These are phyloP conservation scores for Eupithecia tripunctaria DNA, from an alignment of 2,888 invertebrate species.

Conservation along the genomic window DNA sequence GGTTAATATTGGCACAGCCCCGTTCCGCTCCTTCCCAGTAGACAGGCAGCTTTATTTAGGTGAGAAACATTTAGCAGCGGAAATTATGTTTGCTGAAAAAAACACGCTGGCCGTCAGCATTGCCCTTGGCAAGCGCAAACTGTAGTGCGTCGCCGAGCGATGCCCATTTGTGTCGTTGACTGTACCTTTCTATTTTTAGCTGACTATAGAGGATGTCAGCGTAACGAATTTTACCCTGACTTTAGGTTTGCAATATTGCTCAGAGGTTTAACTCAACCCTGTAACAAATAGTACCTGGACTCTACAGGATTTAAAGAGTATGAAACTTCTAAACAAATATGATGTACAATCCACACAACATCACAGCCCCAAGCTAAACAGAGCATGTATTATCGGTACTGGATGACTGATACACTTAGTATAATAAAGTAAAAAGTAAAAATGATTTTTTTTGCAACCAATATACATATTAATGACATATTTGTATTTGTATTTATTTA, in stretches of 20 bases:
- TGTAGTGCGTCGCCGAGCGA: not conserved
- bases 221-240: not conserved
- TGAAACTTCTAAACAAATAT: not conserved
- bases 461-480: too few relatives aligned
- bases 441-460: too few relatives aligned
- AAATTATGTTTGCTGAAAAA: not conserved
- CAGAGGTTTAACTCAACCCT: not conserved
- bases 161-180: not conserved
- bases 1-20: too few relatives aligned
- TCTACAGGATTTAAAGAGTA: not conserved
- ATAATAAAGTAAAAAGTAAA: too few relatives aligned
- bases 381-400: too few relatives aligned
- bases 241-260: not conserved
- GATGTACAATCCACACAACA: too few relatives aligned
- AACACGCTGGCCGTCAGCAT: not conserved
- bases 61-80: too few relatives aligned
- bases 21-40: too few relatives aligned
- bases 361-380: too few relatives aligned
- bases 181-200: slow-evolving; percentile 2
- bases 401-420: too few relatives aligned
- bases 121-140: not conserved
- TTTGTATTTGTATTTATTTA: too few relatives aligned
- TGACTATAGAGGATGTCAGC: not conserved
- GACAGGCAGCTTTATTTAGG: too few relatives aligned
- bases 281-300: not conserved